A percentile compares a stretch with the other conserved stretches of the same genome.
These are phyloP conservation scores for Cepaea hortensis DNA, from an alignment of 2,888 invertebrate genomes.

Conservation along the genomic window DNA sequence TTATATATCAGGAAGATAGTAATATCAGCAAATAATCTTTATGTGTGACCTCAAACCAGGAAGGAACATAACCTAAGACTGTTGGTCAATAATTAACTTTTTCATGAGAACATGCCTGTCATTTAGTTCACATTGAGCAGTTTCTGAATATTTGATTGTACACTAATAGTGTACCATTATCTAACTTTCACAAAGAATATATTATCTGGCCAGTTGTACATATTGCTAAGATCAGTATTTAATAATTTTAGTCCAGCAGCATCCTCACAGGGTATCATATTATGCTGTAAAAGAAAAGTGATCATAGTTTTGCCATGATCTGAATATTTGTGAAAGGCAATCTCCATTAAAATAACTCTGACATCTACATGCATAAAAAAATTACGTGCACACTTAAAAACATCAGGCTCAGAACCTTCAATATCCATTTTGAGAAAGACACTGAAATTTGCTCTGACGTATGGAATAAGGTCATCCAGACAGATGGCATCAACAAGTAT, in stretches of 20 bases:
- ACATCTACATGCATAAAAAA: slow-evolving; percentile 60
- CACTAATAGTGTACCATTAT: neutral
- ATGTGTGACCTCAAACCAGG: too few species aligned
- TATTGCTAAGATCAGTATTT: slow-evolving; percentile 44
- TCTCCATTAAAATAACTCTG: slow-evolving; percentile 64
- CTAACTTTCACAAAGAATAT: slow-evolving; percentile 63
- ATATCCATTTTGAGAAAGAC: slow-evolving; percentile 68
- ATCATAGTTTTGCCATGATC: slow-evolving; percentile 51
- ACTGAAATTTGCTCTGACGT: slow-evolving; percentile 49
- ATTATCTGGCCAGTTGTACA: slow-evolving; percentile 64
- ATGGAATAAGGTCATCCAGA: slow-evolving; percentile 59
- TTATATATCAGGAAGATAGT: too few species aligned
- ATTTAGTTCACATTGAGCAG: too few species aligned
- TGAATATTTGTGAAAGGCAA: slow-evolving; percentile 60
- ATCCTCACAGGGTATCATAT: slow-evolving; percentile 57
- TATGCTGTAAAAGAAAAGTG: slow-evolving; percentile 56
- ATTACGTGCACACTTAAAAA: slow-evolving; percentile 53
- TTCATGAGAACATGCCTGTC: too few species aligned
- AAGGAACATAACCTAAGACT: too few species aligned
- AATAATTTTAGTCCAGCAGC: slow-evolving; percentile 46
- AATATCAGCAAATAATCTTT: too few species aligned
- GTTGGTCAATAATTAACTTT: too few species aligned
- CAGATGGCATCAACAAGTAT: slow-evolving; percentile 55
- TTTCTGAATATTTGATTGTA: too few species aligned
- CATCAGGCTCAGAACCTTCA: slow-evolving; percentile 63